A percentile compares a stretch with the other conserved stretches of the same genome.
These are phyloP conservation scores for Chrysemys picta DNA, from an alignment of 2,113 vertebrate genomes.

Conservation along the genomic window DNA sequence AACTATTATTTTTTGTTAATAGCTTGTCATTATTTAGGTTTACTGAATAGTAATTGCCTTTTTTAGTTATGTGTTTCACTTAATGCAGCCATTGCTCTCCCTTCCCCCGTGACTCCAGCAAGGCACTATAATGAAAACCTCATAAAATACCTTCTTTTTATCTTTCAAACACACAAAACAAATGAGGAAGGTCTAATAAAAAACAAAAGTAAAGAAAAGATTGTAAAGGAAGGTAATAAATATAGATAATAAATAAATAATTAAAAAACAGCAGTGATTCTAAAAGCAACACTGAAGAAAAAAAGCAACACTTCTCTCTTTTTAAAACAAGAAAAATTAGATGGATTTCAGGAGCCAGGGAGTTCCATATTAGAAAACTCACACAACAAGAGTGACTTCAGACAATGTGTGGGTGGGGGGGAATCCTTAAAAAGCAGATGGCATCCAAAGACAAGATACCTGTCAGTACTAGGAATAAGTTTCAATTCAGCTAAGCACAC, in stretches of 20 bases:
- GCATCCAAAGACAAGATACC: neutral
- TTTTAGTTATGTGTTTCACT: neutral
- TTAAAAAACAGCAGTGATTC: neutral
- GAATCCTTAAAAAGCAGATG: constrained; percentile 23
- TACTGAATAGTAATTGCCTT: neutral
- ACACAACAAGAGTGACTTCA: accelerated
- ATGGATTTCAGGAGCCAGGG: accelerated
- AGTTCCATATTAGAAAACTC: neutral
- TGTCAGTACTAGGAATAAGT: neutral
- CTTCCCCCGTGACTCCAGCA: neutral
- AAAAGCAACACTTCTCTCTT: neutral
- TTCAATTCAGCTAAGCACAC: neutral
- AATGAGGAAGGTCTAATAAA: neutral
- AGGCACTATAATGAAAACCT: neutral
- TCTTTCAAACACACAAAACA: neutral
- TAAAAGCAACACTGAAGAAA: accelerated
- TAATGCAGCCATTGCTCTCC: neutral
- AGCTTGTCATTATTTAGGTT: neutral
- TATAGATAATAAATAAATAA: neutral
- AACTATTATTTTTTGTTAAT: neutral
- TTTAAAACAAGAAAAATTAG: neutral
- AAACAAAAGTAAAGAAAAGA: neutral
- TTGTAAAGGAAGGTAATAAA: neutral
- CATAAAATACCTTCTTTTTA: neutral
- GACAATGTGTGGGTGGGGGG: neutral